Conservation (phyloP, 2,888 invertebrate species). For the Deilephila elpenor region DNA sequence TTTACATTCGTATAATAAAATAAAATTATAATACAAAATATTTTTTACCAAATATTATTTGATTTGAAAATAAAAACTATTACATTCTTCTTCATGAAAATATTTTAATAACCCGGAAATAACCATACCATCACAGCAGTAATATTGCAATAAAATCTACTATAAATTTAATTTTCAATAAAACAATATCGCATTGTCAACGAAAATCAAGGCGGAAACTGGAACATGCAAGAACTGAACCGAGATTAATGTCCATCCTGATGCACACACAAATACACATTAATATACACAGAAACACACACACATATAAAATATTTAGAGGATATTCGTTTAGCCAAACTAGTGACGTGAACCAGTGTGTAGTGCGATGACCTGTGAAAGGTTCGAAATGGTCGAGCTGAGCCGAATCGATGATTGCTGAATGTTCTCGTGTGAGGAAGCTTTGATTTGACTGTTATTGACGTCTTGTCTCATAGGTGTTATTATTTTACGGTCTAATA, state of each 20-base stretch:
- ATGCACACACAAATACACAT: too few relatives aligned
- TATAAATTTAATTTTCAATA: too few relatives aligned
- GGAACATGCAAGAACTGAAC: slow-evolving; percentile 7
- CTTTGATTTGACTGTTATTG: not conserved
- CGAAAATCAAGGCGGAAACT: slow-evolving; percentile 11
- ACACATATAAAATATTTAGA: not conserved
- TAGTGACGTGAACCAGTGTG: not conserved
- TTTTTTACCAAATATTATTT: too few relatives aligned
- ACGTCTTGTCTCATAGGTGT: not conserved
- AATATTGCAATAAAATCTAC: too few relatives aligned
- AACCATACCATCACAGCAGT: too few relatives aligned
- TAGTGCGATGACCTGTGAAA: not conserved
- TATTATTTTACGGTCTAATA: too few relatives aligned
- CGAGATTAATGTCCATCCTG: slow-evolving; percentile 5
- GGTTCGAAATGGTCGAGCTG: not conserved
- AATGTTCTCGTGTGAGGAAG: not conserved
- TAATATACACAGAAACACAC: too few relatives aligned
- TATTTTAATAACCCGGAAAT: too few relatives aligned
- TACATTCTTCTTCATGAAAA: too few relatives aligned
- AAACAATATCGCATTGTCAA: not conserved
- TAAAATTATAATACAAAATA: too few relatives aligned
- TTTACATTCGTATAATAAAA: too few relatives aligned
- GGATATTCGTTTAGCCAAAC: not conserved
- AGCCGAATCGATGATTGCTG: not conserved
- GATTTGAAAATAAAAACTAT: too few relatives aligned